Percentiles rank a stretch among this genome's conserved stretches.
These are phyloP conservation scores for Esox niger DNA, from an alignment of 2,113 vertebrate species.

Conservation along the genomic window DNA sequence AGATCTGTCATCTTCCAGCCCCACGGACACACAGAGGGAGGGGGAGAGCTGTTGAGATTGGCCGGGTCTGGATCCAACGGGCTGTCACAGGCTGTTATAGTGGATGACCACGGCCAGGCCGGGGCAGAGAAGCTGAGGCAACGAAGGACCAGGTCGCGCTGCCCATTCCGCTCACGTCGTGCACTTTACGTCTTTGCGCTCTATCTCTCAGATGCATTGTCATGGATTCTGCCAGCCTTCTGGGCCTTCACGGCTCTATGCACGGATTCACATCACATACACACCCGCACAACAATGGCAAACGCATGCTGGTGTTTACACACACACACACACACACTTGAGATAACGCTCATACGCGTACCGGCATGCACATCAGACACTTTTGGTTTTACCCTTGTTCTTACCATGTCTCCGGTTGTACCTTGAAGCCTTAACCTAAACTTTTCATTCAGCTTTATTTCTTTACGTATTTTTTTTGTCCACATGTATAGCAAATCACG, in stretches of 20 bases:
- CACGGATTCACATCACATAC: conserved; percentile 16
- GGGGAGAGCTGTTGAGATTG: conserved; percentile 45
- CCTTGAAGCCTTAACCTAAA: too few relatives aligned
- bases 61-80: conserved; percentile 41
- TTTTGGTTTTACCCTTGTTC: too few relatives aligned
- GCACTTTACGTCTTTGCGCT: conserved; percentile 33
- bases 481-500: too few relatives aligned
- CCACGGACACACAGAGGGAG: conserved; percentile 16
- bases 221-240: conserved; percentile 21
- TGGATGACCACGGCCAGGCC: conserved; percentile 31
- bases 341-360: neutral
- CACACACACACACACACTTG: conserved; percentile 13
- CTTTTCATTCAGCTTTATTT: too few relatives aligned
- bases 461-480: too few relatives aligned
- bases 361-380: conserved; percentile 11
- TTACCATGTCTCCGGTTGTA: too few relatives aligned
- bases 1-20: conserved; percentile 59
- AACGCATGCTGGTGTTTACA: conserved; percentile 1
- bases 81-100: conserved; percentile 47
- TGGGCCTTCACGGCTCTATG: neutral
- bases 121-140: conserved; percentile 30
- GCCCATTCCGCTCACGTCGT: neutral
- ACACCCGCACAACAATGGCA: neutral
- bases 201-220: conserved; percentile 34
- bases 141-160: too few relatives aligned